Evolutionary conservation across 2,113 vertebrate genomes (phyloP), one percentile per base, ranked within the genome.

Genomic region (Herpetotheres cachinnans): DNA sequence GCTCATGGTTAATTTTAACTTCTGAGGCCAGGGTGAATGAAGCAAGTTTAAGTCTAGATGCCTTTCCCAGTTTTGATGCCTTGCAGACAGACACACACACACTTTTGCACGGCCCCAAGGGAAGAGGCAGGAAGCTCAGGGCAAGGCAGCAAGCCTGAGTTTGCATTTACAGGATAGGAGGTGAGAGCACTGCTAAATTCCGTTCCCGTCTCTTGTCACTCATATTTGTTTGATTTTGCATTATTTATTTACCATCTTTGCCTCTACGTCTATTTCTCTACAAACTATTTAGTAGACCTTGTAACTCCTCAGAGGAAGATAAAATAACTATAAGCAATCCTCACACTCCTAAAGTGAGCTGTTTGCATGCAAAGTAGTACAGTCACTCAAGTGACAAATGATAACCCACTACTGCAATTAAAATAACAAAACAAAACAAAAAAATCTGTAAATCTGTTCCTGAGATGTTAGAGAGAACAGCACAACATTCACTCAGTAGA

Each of bases 81-180:
- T 10, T 52, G 44, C 32, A 54, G 58, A 30, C 26, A 88, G 78
- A 36, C 29, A 44, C 21, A 25, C 36, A 63, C 8, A 9, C 16
- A 4, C 34, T 49, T 52, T 2, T 52, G n/a, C 42, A 16, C 12
- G n/a, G 44, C 29, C 36, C 27, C 32, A 73, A 14, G n/a, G 49
- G 44, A 92, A 81, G 62, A 27, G 9, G 30, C 32, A 49, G 46
- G 56, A 59, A 47, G 62, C 27, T 36, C 32, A 21, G 17, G 36
- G 34, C 44, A 38, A 50, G 62, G 32, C 27, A 55, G 47, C 0
- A 0, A 71, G 54, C 0, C 0, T 1, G 3, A 42, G 16, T 44
- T 59, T 34, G 26, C 12, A 17, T 36, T 13, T 24, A 58, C 0
- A 1, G 34, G 18, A 13, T 6, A 46, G 40, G 26, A 65, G 49